Conservation (phyloP, 2,113 vertebrate genomes). For the Dinomys branickii region DNA sequence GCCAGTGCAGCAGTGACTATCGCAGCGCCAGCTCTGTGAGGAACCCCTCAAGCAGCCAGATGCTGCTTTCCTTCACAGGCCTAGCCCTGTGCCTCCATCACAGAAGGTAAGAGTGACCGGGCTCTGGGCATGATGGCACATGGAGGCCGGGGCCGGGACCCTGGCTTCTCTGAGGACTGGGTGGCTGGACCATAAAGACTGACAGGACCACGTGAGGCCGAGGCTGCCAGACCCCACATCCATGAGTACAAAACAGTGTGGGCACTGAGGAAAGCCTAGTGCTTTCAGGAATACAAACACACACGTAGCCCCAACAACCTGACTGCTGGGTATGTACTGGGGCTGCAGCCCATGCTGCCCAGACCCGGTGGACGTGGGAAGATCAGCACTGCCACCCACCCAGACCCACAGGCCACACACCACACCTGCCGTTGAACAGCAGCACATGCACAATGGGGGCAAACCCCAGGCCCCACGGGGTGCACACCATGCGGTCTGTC, state of each 20-base stretch:
- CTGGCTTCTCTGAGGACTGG: background rate
- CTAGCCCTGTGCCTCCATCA: background rate
- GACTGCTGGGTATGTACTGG: background rate
- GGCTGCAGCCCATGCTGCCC: background rate
- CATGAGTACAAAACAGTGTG: fast-evolving
- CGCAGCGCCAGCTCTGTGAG: background rate
- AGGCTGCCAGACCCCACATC: background rate
- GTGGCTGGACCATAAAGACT: background rate
- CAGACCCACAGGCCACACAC: background rate
- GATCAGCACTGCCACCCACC: background rate
- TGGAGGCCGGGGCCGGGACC: background rate
- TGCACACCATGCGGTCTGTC: background rate
- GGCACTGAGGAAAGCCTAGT: background rate
- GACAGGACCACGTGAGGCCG: background rate
- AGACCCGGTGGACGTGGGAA: background rate
- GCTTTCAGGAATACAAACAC: background rate
- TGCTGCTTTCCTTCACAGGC: background rate
- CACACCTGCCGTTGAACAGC: background rate
- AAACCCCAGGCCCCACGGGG: background rate
- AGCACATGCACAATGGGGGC: background rate
- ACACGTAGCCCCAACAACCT: background rate
- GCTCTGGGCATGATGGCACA: background rate
- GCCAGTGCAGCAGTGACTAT: background rate
- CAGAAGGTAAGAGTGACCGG: background rate
- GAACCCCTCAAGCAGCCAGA: background rate